Conservation (phyloP, 2,888 invertebrate genomes). For the Miltochrista miniata region DNA sequence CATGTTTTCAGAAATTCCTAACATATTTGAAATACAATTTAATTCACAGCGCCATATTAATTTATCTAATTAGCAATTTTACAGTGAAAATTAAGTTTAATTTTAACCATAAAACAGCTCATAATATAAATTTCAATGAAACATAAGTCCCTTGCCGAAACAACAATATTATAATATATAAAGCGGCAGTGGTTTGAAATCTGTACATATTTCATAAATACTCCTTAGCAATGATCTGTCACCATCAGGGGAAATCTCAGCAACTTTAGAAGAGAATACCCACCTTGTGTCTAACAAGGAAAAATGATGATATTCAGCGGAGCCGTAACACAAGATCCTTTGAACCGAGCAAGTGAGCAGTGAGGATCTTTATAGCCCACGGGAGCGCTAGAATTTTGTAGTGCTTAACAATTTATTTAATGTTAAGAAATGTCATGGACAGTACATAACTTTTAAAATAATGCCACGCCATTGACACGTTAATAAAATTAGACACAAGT, state of each 20-base stretch:
- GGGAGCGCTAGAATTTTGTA: background rate
- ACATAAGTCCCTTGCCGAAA: conserved; percentile 6
- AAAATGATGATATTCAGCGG: conserved; percentile 55
- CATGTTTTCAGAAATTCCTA: too few species aligned
- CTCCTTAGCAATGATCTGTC: conserved; percentile 54
- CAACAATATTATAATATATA: conserved; percentile 25
- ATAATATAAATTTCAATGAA: too few species aligned
- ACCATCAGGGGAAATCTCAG: conserved; percentile 60
- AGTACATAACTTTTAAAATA: too few species aligned
- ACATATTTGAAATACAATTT: too few species aligned
- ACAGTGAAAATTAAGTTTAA: too few species aligned
- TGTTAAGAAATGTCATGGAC: background rate
- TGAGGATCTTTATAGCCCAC: conserved; percentile 33
- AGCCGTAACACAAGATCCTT: conserved; percentile 47
- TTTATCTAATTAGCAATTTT: too few species aligned
- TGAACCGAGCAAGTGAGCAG: conserved; percentile 41
- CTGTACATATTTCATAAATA: conserved; percentile 21
- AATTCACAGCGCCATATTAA: too few species aligned
- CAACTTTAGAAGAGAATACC: conserved; percentile 50
- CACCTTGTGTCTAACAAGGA: conserved; percentile 56
- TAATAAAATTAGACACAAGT: too few species aligned
- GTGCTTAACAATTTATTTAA: background rate
- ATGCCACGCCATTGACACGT: too few species aligned
- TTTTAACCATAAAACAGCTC: too few species aligned
- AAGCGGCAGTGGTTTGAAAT: conserved; percentile 22